A percentile compares a stretch with the other conserved stretches of the same genome.
These are phyloP conservation scores for Falco cherrug DNA, from an alignment of 2,797 vertebrate genomes.

Conservation along the genomic window DNA sequence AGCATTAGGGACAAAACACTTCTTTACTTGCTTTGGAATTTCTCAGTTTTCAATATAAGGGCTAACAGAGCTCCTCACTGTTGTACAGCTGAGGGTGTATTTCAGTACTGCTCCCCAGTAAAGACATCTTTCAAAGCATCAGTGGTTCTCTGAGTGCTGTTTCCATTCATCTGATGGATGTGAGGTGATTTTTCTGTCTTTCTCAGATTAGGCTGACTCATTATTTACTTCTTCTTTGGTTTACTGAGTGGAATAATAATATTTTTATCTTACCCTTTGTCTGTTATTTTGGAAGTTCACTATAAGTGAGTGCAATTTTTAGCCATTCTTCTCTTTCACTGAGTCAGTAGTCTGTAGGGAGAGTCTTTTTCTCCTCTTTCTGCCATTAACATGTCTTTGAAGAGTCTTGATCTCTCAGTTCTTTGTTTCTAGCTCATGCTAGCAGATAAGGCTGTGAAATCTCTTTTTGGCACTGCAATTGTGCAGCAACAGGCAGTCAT, in stretches of 20 bases:
- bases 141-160: accelerated
- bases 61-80: neutral
- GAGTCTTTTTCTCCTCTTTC: neutral
- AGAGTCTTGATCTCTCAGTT: neutral
- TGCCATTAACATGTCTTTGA: neutral
- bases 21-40: neutral
- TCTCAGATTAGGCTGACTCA: neutral
- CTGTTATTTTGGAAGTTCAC: neutral
- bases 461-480: neutral
- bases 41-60: neutral
- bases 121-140: neutral
- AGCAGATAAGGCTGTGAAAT: neutral
- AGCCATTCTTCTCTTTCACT: neutral
- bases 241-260: neutral
- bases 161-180: neutral
- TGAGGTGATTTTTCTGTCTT: neutral
- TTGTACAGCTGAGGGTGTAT: neutral
- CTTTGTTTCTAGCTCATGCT: neutral
- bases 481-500: neutral
- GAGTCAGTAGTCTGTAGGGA: neutral
- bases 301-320: neutral
- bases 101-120: neutral
- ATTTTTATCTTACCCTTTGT: neutral
- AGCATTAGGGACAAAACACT: neutral
- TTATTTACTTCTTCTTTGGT: neutral